A percentile compares a stretch with the other conserved stretches of the same genome.
These are phyloP conservation scores for Tetramorium bicarinatum DNA, from an alignment of 2,888 invertebrate species.

Conservation along the genomic window DNA sequence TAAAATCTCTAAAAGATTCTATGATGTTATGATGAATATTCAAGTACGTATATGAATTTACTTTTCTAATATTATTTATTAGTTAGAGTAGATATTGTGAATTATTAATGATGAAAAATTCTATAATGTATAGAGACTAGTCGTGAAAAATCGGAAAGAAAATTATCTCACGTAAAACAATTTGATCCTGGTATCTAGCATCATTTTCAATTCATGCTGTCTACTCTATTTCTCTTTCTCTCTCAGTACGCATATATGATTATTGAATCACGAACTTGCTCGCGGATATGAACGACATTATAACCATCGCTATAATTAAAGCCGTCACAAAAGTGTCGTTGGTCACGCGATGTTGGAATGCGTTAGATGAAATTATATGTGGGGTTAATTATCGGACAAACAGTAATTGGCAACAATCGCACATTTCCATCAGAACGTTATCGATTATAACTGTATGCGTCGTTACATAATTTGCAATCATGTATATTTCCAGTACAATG, in stretches of 20 bases:
- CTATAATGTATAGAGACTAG: not conserved
- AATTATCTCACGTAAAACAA: constrained; percentile 66
- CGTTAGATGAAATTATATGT: constrained; percentile 68
- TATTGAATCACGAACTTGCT: constrained; percentile 24
- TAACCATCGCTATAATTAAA: constrained; percentile 52
- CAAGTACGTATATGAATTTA: not conserved
- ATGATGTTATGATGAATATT: not conserved
- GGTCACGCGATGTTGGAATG: constrained; percentile 25
- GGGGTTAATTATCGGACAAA: constrained; percentile 72
- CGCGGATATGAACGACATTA: constrained; percentile 22
- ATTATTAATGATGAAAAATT: not conserved
- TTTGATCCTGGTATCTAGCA: not conserved
- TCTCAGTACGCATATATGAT: not conserved
- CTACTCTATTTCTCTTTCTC: not conserved
- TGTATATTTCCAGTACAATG: constrained; percentile 33
- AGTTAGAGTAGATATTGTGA: not conserved
- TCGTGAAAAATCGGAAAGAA: constrained; percentile 60
- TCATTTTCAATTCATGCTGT: not conserved
- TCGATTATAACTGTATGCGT: not conserved
- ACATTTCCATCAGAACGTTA: constrained; percentile 18
- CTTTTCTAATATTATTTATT: not conserved
- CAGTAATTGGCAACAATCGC: constrained; percentile 50
- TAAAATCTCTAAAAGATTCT: not conserved
- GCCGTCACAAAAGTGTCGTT: constrained; percentile 37
- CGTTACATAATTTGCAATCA: constrained; percentile 40